Evolutionary conservation across 1,140 invertebrate genomes (phyloP).

Genomic region (Sesamia nonagrioides): DNA sequence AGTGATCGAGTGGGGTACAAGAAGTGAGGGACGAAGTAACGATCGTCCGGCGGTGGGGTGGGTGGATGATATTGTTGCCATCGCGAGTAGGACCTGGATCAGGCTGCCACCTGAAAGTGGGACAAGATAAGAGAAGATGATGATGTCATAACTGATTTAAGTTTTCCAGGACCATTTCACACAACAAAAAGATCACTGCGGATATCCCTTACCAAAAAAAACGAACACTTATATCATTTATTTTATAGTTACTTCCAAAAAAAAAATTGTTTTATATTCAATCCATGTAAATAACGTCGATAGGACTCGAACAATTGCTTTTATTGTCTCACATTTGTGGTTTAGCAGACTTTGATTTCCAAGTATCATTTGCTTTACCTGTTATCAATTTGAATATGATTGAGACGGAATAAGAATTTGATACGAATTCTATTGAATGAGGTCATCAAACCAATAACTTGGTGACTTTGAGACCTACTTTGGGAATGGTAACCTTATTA

Average conservation of each 20-base stretch:
- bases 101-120: no score
- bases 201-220: not conserved
- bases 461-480: not conserved
- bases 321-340: conserved; percentile 30
- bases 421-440: conserved; percentile 12
- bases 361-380: conserved; percentile 38
- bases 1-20: no score
- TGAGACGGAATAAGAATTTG: conserved; percentile 30
- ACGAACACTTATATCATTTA: not conserved
- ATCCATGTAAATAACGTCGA: conserved; percentile 2
- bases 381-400: conserved; percentile 43
- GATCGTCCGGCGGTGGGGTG: no score
- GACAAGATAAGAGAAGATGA: not conserved
- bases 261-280: conserved; percentile 24
- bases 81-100: no score
- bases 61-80: no score
- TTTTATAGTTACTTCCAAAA: not conserved
- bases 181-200: not conserved
- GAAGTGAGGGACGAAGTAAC: no score
- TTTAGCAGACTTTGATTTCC: conserved; percentile 33
- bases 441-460: not conserved
- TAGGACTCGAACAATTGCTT: conserved; percentile 13
- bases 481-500: no score
- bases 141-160: not conserved
- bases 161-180: no score